Evolutionary conservation across 2,797 vertebrate species (phyloP).

Genomic region (Ptychobarbus kaznakovi): DNA sequence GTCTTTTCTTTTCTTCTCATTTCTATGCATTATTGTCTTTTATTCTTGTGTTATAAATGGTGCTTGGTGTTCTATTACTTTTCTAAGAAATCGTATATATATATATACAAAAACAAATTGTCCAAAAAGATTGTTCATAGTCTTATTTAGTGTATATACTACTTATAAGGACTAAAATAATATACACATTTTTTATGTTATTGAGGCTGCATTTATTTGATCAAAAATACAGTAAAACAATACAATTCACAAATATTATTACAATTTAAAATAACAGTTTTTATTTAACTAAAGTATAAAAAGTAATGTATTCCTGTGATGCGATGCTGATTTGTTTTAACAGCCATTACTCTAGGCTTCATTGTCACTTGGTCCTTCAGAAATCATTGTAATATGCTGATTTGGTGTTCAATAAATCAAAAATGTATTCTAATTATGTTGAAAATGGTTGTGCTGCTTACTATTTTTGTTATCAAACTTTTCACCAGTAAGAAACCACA

Average conservation of each 20-base stretch:
- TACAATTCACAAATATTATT: neutral
- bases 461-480: neutral
- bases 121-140: neutral
- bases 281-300: neutral
- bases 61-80: neutral
- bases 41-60: neutral
- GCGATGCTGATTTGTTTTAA: neutral
- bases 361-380: neutral
- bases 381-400: neutral
- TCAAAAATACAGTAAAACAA: neutral
- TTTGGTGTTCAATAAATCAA: neutral
- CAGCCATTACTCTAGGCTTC: neutral
- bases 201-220: neutral
- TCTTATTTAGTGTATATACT: neutral
- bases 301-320: neutral
- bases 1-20: neutral
- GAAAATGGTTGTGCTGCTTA: neutral
- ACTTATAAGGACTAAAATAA: neutral
- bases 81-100: neutral
- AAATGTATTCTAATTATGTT: neutral
- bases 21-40: conserved; percentile 14
- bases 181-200: too few relatives aligned
- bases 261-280: neutral
- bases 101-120: neutral
- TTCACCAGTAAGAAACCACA: neutral